These are phyloP conservation scores for Sinosuthora webbiana DNA, from an alignment of 2,113 vertebrate species.

Conservation along the genomic window DNA sequence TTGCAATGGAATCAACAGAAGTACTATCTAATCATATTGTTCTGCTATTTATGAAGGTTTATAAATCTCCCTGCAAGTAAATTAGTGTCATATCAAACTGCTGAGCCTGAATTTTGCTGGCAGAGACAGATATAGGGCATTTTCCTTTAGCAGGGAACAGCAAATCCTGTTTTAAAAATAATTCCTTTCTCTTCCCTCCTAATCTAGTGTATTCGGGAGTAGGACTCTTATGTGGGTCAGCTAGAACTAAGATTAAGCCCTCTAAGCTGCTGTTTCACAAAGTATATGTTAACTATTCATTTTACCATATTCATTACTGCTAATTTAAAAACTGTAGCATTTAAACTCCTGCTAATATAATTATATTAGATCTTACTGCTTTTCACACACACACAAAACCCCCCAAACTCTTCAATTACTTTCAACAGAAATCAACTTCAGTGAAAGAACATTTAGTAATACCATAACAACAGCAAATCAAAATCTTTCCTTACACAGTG, in stretches of 20 bases:
- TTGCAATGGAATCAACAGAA: constrained; percentile 63
- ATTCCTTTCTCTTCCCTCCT: not conserved
- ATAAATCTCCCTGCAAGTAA: constrained; percentile 63
- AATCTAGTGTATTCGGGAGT: not conserved
- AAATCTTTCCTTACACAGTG: not conserved
- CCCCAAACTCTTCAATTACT: not conserved
- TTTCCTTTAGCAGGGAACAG: not conserved
- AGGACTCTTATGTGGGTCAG: not conserved
- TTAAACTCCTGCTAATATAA: not conserved
- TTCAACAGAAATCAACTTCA: not conserved
- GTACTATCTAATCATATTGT: constrained; percentile 55
- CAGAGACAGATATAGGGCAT: constrained; percentile 50
- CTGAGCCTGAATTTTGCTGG: constrained; percentile 60
- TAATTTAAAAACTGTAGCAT: not conserved
- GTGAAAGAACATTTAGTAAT: not conserved
- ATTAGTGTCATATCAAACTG: constrained; percentile 58
- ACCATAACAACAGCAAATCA: not conserved
- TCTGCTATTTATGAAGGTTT: constrained; percentile 60
- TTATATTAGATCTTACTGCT: not conserved
- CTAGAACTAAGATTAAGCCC: not conserved
- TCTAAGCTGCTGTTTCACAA: not conserved
- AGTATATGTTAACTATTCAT: not conserved
- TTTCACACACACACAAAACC: not conserved
- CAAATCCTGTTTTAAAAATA: constrained; percentile 43
- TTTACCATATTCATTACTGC: not conserved